Conservation (phyloP, 2,113 vertebrate species). For the Empidonax alnorum region DNA sequence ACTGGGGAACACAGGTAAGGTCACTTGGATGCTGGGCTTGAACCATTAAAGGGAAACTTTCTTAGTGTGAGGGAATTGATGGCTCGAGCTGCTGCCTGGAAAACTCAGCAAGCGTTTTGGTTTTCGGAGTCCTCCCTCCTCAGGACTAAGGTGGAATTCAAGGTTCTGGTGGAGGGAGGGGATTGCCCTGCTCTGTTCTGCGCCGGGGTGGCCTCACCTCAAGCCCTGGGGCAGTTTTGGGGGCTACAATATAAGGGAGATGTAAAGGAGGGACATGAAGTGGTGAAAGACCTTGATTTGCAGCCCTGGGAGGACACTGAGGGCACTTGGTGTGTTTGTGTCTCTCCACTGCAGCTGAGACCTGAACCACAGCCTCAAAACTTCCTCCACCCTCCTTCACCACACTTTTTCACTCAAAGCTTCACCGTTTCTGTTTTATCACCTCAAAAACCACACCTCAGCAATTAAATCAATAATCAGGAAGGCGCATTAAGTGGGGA, state of each 20-base stretch:
- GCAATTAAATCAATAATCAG: neutral
- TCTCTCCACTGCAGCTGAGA: neutral
- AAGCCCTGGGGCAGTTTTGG: neutral
- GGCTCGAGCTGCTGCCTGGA: neutral
- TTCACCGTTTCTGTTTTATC: neutral
- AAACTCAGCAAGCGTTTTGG: neutral
- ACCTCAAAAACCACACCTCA: neutral
- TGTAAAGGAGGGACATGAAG: neutral
- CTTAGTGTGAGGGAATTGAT: neutral
- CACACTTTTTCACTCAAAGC: neutral
- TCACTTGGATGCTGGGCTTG: neutral
- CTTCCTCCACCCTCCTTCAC: neutral
- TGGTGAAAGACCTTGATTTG: neutral
- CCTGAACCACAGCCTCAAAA: neutral
- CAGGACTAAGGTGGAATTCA: accelerated
- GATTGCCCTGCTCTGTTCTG: neutral
- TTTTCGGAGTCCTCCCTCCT: neutral
- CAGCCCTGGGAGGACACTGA: accelerated
- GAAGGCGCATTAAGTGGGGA: neutral
- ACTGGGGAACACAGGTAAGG: neutral
- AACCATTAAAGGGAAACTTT: neutral
- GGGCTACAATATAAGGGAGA: too few relatives aligned
- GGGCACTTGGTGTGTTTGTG: neutral
- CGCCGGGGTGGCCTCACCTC: neutral
- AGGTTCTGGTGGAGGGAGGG: accelerated